Evolutionary conservation across 2,113 vertebrate genomes (phyloP).

Genomic region (Neogobius melanostomus): DNA sequence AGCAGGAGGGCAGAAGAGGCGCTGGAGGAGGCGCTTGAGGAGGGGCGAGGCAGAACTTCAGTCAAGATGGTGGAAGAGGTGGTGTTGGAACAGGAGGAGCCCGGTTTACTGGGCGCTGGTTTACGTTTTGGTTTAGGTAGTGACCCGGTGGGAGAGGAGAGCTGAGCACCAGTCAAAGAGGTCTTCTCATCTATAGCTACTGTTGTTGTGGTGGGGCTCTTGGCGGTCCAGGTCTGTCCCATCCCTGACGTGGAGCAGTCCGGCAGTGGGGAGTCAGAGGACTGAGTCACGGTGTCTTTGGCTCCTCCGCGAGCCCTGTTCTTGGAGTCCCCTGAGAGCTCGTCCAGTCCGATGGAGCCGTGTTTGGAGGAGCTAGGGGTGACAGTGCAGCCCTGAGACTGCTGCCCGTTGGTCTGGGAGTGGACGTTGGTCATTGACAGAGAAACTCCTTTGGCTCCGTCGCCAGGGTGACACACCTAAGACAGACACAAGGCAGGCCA

Average conservation of each 20-base stretch:
- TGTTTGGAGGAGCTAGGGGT: slow-evolving; percentile 88
- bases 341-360: slow-evolving; percentile 71
- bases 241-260: slow-evolving; percentile 85
- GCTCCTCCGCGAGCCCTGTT: slow-evolving; percentile 66
- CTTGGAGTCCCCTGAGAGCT: slow-evolving; percentile 72
- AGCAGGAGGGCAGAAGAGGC: slow-evolving; percentile 45
- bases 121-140: slow-evolving; percentile 90
- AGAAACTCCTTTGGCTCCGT: slow-evolving; percentile 67
- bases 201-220: slow-evolving; percentile 35
- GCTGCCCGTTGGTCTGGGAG: slow-evolving; percentile 94
- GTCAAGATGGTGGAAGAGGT: neutral
- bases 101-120: slow-evolving; percentile 76
- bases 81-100: slow-evolving; percentile 29
- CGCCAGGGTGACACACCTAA: slow-evolving; percentile 89
- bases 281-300: slow-evolving; percentile 69
- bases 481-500: neutral
- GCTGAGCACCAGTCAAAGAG: slow-evolving; percentile 1
- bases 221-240: slow-evolving; percentile 81
- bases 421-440: slow-evolving; percentile 92
- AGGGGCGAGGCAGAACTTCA: slow-evolving; percentile 40
- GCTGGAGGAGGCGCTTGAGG: slow-evolving; percentile 37
- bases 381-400: slow-evolving; percentile 83
- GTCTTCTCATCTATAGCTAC: slow-evolving; percentile 26
- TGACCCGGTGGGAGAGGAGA: slow-evolving; percentile 59
- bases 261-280: slow-evolving; percentile 80